These are phyloP conservation scores for Sinohyriopsis cumingii DNA, from an alignment of 2,888 invertebrate species.

Conservation along the genomic window DNA sequence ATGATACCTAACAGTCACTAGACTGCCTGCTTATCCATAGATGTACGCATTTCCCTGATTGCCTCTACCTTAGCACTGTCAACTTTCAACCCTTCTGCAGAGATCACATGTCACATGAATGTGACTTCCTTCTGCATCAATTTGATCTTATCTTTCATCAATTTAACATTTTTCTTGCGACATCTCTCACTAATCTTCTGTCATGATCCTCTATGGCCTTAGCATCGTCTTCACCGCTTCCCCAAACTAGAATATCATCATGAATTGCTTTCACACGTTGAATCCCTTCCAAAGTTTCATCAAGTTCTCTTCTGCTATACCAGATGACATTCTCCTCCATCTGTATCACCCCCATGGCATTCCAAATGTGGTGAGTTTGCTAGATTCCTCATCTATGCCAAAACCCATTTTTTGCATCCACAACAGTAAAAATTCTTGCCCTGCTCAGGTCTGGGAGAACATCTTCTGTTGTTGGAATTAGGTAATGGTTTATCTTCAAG, in stretches of 20 bases:
- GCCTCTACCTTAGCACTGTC: too few relatives aligned
- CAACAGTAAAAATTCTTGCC: slow-evolving; percentile 10
- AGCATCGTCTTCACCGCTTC: slow-evolving; percentile 19
- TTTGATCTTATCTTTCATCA: too few relatives aligned
- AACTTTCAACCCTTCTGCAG: too few relatives aligned
- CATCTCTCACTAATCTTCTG: neutral
- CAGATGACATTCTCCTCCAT: too few relatives aligned
- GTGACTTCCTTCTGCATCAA: too few relatives aligned
- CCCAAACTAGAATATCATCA: slow-evolving; percentile 28
- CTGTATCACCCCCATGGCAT: too few relatives aligned
- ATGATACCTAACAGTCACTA: too few relatives aligned
- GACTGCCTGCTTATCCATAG: too few relatives aligned
- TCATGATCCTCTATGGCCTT: slow-evolving; percentile 1
- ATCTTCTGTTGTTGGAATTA: slow-evolving; percentile 13
- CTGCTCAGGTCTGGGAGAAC: slow-evolving; percentile 12
- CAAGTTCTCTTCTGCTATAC: too few relatives aligned
- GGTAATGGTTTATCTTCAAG: slow-evolving; percentile 20
- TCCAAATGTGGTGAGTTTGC: slow-evolving; percentile 3
- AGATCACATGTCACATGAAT: too few relatives aligned
- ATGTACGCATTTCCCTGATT: too few relatives aligned
- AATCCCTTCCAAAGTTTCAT: slow-evolving; percentile 12
- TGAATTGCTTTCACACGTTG: slow-evolving; percentile 18
- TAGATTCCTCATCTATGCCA: slow-evolving; percentile 29
- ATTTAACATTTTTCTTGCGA: too few relatives aligned
- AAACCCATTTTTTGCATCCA: slow-evolving; percentile 24